Conservation (phyloP, 92 coral and sea anemone genomes). For the Meandrina meandrites region DNA sequence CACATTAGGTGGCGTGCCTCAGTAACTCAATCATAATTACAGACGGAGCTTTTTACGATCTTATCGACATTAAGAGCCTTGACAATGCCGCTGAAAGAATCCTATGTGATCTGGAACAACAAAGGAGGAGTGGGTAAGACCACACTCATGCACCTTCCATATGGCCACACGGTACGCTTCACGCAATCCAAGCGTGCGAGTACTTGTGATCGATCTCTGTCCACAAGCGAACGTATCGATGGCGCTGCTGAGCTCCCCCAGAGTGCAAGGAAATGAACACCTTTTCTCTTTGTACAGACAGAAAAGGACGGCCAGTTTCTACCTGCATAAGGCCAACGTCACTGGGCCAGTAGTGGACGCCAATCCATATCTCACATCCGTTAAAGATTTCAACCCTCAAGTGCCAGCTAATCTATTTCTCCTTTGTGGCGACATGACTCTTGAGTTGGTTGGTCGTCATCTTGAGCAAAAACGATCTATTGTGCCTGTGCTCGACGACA, state of each 20-base stretch:
- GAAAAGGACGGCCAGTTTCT: slow-evolving; percentile 19
- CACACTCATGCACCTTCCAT: slow-evolving; percentile 34
- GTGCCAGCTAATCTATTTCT: slow-evolving; percentile 7
- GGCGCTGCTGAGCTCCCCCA: slow-evolving; percentile 9
- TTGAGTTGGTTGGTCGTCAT: slow-evolving; percentile 23
- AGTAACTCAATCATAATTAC: no score
- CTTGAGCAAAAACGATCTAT: slow-evolving; percentile 2
- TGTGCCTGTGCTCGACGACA: not conserved
- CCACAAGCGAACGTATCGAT: slow-evolving; percentile 28
- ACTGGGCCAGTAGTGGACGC: not conserved
- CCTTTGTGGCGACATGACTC: slow-evolving; percentile 37
- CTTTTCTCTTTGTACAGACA: not conserved
- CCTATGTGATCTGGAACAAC: slow-evolving; percentile 13
- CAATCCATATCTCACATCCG: not conserved
- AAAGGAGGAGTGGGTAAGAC: slow-evolving; percentile 32
- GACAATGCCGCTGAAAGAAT: slow-evolving; percentile 31
- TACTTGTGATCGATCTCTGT: not conserved
- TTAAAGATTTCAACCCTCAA: not conserved
- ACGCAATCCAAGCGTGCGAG: not conserved
- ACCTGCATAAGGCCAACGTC: not conserved
- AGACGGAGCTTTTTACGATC: no score
- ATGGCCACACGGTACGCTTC: slow-evolving; percentile 27
- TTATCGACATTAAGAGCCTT: no score
- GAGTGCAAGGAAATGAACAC: not conserved
- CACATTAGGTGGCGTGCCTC: no score